phyloP scores from a whole-genome alignment of 2,113 vertebrate species.

The Aptenodytes patagonicus region DNA sequence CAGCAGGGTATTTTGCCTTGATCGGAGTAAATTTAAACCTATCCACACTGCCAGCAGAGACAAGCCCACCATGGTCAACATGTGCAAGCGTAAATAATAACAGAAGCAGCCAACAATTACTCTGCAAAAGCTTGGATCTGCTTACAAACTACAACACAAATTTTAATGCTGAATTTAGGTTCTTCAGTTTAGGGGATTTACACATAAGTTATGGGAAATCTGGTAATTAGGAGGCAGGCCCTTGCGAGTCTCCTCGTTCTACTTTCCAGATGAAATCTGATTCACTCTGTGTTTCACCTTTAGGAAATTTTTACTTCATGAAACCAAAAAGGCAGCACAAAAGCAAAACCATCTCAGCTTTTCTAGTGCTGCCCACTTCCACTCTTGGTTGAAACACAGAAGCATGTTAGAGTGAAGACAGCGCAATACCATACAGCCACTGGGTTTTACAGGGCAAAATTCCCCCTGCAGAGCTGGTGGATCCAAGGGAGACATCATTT shows the following conservation, averaged over 20 bases:
- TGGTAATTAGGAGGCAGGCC: neutral
- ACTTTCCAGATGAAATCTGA: neutral
- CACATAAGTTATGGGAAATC: neutral
- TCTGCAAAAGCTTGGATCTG: neutral
- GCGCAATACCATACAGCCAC: neutral
- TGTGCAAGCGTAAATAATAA: neutral
- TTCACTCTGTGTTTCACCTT: neutral
- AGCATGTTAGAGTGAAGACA: neutral
- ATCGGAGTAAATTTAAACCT: slow-evolving; percentile 6
- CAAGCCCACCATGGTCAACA: neutral
- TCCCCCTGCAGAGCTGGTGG: neutral
- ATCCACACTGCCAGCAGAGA: neutral
- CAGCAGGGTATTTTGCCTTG: slow-evolving; percentile 7
- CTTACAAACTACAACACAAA: neutral
- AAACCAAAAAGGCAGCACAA: neutral
- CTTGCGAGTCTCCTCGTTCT: neutral
- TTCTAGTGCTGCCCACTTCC: neutral
- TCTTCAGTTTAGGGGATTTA: neutral
- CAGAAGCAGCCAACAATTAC: neutral
- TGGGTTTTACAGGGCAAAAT: neutral
- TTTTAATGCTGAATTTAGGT: neutral
- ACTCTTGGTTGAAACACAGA: neutral
- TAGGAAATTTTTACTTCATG: neutral
- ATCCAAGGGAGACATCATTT: neutral
- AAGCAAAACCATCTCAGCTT: neutral